phyloP scores from a whole-genome alignment of 2,797 vertebrate species.

The Anas bernieri region DNA sequence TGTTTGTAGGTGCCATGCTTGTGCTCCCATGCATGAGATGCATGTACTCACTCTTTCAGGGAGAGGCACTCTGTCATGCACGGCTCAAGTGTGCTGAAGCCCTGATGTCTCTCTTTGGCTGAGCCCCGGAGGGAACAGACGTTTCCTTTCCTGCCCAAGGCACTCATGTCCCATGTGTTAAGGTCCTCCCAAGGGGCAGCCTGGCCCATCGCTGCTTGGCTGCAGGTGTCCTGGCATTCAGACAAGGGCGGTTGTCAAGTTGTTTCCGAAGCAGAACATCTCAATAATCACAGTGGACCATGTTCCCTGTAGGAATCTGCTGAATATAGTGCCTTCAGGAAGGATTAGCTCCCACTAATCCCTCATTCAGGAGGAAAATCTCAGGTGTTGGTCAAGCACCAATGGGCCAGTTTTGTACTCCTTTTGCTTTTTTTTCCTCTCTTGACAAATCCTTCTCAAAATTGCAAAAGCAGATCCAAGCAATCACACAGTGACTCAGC shows the following conservation, averaged over 20 bases:
- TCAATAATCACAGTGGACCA: background rate
- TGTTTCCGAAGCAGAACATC: constrained; percentile 3
- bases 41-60: background rate
- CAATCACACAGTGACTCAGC: constrained; percentile 26
- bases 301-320: background rate
- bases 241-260: background rate
- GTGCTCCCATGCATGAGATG: background rate
- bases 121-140: background rate
- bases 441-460: background rate
- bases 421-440: background rate
- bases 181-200: background rate
- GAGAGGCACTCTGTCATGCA: background rate
- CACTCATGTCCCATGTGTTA: rapidly evolving
- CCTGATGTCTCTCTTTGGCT: rapidly evolving
- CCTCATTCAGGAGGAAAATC: background rate
- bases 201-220: background rate
- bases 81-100: rapidly evolving
- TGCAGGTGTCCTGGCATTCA: background rate
- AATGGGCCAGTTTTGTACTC: background rate
- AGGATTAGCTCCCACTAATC: constrained; percentile 32
- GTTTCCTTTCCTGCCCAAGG: background rate
- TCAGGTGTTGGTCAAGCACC: constrained; percentile 2
- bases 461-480: background rate
- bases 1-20: background rate
- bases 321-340: background rate